phyloP scores from a whole-genome alignment of 2,888 invertebrate genomes.

The Linyphia triangularis region DNA sequence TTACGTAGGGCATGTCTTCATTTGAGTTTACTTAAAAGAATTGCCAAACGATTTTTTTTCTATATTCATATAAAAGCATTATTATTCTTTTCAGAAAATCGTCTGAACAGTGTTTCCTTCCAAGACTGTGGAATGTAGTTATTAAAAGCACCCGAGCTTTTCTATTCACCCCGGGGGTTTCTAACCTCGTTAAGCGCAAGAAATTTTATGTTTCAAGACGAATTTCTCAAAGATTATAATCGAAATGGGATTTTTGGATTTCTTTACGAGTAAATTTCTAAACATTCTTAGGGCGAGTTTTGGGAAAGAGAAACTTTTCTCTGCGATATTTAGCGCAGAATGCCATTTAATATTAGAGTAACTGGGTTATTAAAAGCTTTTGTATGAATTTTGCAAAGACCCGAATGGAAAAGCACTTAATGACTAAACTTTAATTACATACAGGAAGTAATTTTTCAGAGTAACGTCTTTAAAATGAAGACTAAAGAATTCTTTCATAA shows the following conservation, averaged over 20 bases:
- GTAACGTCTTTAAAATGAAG: not conserved
- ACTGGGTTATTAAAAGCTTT: slow-evolving; percentile 10
- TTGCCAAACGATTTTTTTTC: not conserved
- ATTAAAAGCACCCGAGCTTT: not conserved
- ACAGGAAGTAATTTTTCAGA: not conserved
- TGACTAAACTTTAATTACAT: slow-evolving; percentile 21
- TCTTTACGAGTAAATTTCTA: not conserved
- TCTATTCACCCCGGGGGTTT: not conserved
- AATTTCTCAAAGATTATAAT: not conserved
- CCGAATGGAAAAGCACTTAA: not conserved
- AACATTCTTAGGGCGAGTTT: not conserved
- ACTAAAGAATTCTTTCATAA: not conserved
- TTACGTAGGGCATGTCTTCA: not conserved
- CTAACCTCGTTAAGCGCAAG: slow-evolving; percentile 10
- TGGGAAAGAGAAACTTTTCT: not conserved
- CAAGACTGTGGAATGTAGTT: slow-evolving; percentile 8
- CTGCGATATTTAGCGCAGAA: not conserved
- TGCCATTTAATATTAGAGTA: not conserved
- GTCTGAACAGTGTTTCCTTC: not conserved
- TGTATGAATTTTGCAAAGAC: not conserved
- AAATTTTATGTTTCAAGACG: not conserved
- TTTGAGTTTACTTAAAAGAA: slow-evolving; percentile 2
- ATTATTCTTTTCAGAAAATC: not conserved
- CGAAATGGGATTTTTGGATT: not conserved
- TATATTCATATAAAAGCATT: not conserved